Conservation (phyloP, 2,888 invertebrate genomes). For the Morinoia aosen region DNA sequence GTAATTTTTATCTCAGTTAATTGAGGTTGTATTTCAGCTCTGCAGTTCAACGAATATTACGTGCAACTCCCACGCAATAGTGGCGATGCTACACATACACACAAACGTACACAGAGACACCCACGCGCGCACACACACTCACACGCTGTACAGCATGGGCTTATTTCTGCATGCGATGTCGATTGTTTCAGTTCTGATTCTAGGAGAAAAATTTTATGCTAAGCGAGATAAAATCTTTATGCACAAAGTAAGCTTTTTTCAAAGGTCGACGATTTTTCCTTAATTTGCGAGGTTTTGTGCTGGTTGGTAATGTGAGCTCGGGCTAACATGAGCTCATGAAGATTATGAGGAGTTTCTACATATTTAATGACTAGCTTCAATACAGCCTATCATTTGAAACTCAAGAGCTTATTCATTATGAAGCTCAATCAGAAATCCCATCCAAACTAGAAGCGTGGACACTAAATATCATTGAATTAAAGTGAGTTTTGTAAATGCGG, state of each 20-base stretch:
- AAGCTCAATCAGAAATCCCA: neutral
- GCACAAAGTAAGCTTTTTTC: neutral
- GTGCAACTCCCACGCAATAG: neutral
- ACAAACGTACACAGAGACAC: neutral
- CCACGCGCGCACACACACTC: no score
- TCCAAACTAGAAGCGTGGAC: neutral
- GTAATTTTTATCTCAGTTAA: no score
- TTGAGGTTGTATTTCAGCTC: no score
- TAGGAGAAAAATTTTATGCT: neutral
- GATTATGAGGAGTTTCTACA: neutral
- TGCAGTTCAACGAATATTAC: neutral
- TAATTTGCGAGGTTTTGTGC: neutral
- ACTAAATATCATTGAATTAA: neutral
- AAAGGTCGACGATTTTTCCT: neutral
- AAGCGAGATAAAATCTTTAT: neutral
- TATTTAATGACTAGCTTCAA: neutral
- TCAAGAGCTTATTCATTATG: neutral
- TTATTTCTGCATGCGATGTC: neutral
- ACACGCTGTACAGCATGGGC: neutral
- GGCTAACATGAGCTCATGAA: neutral
- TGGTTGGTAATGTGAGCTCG: neutral
- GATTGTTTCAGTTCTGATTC: neutral
- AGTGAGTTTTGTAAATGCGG: no score
- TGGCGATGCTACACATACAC: neutral
- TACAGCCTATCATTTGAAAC: no score